phyloP scores from a whole-genome alignment of 2,888 invertebrate species.

The Idaea biselata region DNA sequence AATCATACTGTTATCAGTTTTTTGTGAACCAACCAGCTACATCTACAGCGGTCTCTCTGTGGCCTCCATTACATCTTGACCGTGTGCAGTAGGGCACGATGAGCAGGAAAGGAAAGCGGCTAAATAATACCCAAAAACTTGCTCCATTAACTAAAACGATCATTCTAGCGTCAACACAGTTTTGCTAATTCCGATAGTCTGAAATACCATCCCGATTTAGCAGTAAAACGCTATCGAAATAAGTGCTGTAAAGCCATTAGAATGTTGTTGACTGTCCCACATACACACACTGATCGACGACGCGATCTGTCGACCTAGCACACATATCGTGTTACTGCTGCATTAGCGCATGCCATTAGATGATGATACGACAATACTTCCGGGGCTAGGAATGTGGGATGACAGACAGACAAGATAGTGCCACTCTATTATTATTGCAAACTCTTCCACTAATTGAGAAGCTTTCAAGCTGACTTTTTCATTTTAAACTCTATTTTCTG shows the following conservation, averaged over 20 bases:
- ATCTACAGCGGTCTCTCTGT: no score
- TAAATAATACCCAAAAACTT: no score
- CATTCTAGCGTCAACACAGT: no score
- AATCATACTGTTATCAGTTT: no score
- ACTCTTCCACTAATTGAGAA: neutral
- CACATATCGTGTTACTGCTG: neutral
- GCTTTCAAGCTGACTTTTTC: no score
- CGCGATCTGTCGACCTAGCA: neutral
- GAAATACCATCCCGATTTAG: neutral
- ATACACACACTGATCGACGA: neutral
- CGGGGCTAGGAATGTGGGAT: neutral
- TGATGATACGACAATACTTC: neutral
- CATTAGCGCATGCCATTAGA: neutral
- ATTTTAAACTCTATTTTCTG: no score
- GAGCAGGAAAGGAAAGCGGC: no score
- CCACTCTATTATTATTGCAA: neutral
- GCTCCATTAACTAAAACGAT: no score
- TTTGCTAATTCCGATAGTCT: neutral
- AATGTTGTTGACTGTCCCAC: neutral
- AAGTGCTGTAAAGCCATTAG: neutral
- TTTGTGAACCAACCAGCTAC: no score
- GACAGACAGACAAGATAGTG: neutral
- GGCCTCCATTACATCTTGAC: no score
- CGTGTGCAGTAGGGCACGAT: no score
- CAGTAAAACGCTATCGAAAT: no score